These are phyloP conservation scores for Aselliscus stoliczkanus DNA, from an alignment of 2,797 vertebrate genomes.

Conservation along the genomic window DNA sequence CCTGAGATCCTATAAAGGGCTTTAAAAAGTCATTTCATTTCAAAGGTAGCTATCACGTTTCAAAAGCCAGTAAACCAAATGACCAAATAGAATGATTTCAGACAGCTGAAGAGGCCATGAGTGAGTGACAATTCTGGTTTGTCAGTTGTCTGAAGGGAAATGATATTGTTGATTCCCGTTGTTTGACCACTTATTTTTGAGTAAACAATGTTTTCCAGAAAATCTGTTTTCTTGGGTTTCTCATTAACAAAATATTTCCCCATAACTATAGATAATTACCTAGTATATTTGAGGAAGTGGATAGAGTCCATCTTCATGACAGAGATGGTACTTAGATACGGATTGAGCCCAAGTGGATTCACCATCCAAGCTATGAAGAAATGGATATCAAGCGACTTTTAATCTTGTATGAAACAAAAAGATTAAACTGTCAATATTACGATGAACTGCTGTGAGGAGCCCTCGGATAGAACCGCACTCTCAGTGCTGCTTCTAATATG, in stretches of 20 bases:
- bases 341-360: constrained; percentile 76
- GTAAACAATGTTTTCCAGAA: constrained; percentile 42
- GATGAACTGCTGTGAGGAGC: constrained; percentile 78
- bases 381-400: constrained; percentile 68
- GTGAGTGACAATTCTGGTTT: background rate
- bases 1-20: background rate
- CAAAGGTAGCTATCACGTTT: constrained; percentile 8
- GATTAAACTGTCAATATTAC: constrained; percentile 82
- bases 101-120: background rate
- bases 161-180: background rate
- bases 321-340: constrained; percentile 73
- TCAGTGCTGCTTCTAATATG: constrained; percentile 69
- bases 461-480: constrained; percentile 73
- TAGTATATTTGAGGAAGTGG: constrained; percentile 71
- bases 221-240: constrained; percentile 65
- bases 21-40: constrained; percentile 57
- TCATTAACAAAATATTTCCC: constrained; percentile 54
- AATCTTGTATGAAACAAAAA: constrained; percentile 82
- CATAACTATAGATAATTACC: constrained; percentile 73
- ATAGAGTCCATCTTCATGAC: constrained; percentile 69
- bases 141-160: background rate
- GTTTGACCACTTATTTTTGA: constrained; percentile 46
- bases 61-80: constrained; percentile 40
- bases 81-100: background rate
- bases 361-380: constrained; percentile 67